Conservation (phyloP, 2,888 invertebrate species). For the Marronus borbonicus region DNA sequence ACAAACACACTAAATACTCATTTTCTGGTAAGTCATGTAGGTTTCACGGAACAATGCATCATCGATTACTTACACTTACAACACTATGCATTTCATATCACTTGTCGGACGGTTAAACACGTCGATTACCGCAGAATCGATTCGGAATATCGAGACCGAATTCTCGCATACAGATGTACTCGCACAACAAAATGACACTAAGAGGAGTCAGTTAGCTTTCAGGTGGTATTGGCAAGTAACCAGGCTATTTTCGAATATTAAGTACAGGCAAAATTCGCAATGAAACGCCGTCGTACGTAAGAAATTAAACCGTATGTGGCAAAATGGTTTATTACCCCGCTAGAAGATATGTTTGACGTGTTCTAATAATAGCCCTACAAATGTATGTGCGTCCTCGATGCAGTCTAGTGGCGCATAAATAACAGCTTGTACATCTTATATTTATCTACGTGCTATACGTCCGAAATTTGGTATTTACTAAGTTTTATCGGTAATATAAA, state of each 20-base stretch:
- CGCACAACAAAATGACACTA: conserved; percentile 50
- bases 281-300: conserved; percentile 39
- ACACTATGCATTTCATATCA: conserved; percentile 43
- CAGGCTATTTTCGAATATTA: conserved; percentile 62
- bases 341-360: background rate
- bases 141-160: background rate
- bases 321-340: conserved; percentile 14
- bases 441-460: too few species aligned
- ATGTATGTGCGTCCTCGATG: background rate
- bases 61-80: conserved; percentile 18
- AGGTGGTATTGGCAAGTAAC: conserved; percentile 63
- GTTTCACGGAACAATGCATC: background rate
- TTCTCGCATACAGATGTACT: conserved; percentile 40
- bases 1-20: background rate
- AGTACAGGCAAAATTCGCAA: conserved; percentile 46
- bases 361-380: background rate
- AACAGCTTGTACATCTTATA: too few species aligned
- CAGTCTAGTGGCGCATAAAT: background rate
- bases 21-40: background rate
- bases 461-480: too few species aligned
- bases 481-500: too few species aligned
- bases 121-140: background rate
- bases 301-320: conserved; percentile 38
- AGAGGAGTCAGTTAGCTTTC: conserved; percentile 51
- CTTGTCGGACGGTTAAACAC: background rate